A percentile compares a stretch with the other conserved stretches of the same genome.
Conservation (phyloP, 2,113 vertebrate genomes). For the Heterotilapia buettikoferi region DNA sequence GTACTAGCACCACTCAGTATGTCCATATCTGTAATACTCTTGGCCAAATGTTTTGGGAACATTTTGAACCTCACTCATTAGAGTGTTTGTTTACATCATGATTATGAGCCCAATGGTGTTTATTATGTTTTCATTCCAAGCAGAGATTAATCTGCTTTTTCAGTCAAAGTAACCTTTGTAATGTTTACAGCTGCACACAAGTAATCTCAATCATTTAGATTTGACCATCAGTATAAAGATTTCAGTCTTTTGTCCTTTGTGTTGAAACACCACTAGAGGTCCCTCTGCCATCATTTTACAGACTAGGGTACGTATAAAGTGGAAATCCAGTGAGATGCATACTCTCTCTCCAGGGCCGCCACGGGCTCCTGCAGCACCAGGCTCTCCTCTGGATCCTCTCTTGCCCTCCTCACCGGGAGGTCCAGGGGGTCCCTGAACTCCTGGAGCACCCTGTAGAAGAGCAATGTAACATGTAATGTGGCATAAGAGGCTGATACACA, state of each 20-base stretch:
- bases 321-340: slow-evolving; percentile 43
- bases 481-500: neutral
- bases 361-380: slow-evolving; percentile 80
- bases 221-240: neutral
- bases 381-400: slow-evolving; percentile 92
- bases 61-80: neutral
- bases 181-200: neutral
- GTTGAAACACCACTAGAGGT: neutral
- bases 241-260: neutral
- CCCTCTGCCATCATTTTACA: neutral
- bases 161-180: neutral
- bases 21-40: neutral
- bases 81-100: neutral
- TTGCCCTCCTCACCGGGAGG: slow-evolving; percentile 94
- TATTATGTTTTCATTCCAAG: neutral
- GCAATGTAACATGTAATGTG: neutral
- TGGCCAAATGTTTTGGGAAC: neutral
- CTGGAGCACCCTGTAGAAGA: slow-evolving; percentile 76
- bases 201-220: neutral
- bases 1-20: neutral
- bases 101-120: neutral
- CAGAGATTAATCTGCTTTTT: neutral
- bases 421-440: slow-evolving; percentile 86
- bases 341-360: slow-evolving; percentile 91
- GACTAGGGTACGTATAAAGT: neutral